Percentiles rank a stretch among this genome's conserved stretches.
Conservation (phyloP, 2,113 vertebrate genomes). For the Hemichromis elongatus region DNA sequence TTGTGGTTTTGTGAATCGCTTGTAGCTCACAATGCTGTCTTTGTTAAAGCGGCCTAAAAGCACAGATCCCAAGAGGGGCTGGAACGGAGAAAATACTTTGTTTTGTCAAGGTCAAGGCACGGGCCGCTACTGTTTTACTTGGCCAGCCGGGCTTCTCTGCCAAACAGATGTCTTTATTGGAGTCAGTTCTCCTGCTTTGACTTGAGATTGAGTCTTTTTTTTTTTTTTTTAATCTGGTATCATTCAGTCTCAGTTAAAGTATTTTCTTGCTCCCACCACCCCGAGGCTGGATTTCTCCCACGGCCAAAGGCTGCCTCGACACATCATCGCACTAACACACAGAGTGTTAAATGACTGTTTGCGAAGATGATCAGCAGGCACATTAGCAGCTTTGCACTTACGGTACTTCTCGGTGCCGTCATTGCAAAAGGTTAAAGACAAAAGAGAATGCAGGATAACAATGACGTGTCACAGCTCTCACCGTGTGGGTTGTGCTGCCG, state of each 20-base stretch:
- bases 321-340: neutral
- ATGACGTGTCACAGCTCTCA: neutral
- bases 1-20: neutral
- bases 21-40: constrained; percentile 16
- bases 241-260: neutral
- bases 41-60: constrained; percentile 15
- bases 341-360: neutral
- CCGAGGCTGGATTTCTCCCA: neutral
- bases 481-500: neutral
- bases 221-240: neutral
- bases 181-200: neutral
- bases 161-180: constrained; percentile 43
- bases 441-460: neutral
- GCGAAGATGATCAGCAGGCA: neutral
- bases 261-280: neutral
- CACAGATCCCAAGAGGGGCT: neutral
- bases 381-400: neutral
- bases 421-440: neutral
- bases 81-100: constrained; percentile 6
- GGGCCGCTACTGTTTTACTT: constrained; percentile 24
- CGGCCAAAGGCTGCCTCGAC: neutral
- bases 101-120: constrained; percentile 15
- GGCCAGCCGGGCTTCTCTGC: constrained; percentile 11
- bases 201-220: neutral
- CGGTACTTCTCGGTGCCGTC: neutral